Percentiles rank a stretch among this genome's conserved stretches.
phyloP scores from a whole-genome alignment of 2,113 vertebrate genomes.

The Telmatochromis sp. region DNA sequence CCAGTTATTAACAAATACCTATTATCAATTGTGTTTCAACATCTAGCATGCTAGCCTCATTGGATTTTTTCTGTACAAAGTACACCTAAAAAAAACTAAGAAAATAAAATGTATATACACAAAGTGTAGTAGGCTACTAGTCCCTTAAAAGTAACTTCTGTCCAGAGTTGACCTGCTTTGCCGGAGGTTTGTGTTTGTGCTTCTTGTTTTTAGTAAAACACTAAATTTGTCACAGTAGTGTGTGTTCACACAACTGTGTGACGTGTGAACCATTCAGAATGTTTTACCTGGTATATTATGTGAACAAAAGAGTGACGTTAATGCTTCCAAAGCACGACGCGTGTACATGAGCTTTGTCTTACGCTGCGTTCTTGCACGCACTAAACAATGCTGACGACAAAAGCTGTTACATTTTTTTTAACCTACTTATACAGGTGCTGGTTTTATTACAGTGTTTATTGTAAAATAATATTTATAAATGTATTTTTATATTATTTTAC shows the following conservation, averaged over 20 bases:
- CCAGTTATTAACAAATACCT: background rate
- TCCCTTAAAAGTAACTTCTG: background rate
- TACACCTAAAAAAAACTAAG: accelerated
- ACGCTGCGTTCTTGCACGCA: accelerated
- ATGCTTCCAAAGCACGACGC: background rate
- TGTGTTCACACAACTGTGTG: background rate
- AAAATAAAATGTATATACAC: background rate
- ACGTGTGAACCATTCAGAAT: background rate
- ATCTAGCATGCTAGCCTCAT: background rate
- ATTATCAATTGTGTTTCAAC: background rate
- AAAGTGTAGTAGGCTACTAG: background rate
- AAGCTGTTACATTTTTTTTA: background rate
- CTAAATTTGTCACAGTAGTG: background rate
- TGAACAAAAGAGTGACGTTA: background rate
- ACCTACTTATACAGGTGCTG: accelerated
- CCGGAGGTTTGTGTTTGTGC: background rate
- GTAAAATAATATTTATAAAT: background rate
- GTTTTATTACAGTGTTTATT: background rate
- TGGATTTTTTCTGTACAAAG: background rate
- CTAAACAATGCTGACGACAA: background rate
- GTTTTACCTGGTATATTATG: background rate
- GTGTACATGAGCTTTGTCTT: background rate
- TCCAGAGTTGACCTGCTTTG: background rate
- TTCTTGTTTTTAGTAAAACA: background rate
- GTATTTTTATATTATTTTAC: background rate